A percentile compares a stretch with the other conserved stretches of the same genome.
Conservation (phyloP, 2,888 invertebrate genomes). For the Ophioninae sp. region DNA sequence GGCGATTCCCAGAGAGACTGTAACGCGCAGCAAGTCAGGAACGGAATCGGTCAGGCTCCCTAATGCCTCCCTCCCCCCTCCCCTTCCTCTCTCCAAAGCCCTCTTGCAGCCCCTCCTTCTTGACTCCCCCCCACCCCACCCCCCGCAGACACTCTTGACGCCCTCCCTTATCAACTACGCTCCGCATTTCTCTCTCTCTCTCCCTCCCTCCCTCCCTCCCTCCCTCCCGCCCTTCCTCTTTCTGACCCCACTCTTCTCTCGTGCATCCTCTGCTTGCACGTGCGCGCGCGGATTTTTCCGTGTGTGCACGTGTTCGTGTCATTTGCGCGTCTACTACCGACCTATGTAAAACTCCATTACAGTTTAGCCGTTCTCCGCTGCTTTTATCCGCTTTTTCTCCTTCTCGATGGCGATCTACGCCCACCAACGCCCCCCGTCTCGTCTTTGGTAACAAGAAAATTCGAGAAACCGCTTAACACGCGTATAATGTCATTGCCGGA, state of each 20-base stretch:
- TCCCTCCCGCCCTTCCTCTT: background rate
- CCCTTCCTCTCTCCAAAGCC: slow-evolving; percentile 17
- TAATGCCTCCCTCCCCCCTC: slow-evolving; percentile 39
- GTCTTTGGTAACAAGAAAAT: background rate
- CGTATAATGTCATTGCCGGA: background rate
- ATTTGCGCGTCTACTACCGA: background rate
- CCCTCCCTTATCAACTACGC: slow-evolving; percentile 13
- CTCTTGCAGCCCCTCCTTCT: slow-evolving; percentile 31
- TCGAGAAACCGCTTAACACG: background rate
- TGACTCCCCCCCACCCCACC: slow-evolving; percentile 32
- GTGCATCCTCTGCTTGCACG: background rate
- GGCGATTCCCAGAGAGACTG: slow-evolving; percentile 58
- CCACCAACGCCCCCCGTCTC: background rate
- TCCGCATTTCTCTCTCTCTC: slow-evolving; percentile 23
- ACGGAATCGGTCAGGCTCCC: slow-evolving; percentile 47
- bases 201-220: slow-evolving; percentile 2
- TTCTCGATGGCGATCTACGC: background rate
- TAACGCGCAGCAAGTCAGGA: slow-evolving; percentile 58
- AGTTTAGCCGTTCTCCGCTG: background rate
- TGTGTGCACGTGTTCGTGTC: background rate
- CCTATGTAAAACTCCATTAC: background rate
- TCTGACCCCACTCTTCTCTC: background rate
- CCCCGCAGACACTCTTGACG: too few species aligned
- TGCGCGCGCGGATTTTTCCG: background rate
- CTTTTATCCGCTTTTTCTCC: background rate